Conservation (phyloP, 2,888 invertebrate species). For the Drosophila rubida region DNA sequence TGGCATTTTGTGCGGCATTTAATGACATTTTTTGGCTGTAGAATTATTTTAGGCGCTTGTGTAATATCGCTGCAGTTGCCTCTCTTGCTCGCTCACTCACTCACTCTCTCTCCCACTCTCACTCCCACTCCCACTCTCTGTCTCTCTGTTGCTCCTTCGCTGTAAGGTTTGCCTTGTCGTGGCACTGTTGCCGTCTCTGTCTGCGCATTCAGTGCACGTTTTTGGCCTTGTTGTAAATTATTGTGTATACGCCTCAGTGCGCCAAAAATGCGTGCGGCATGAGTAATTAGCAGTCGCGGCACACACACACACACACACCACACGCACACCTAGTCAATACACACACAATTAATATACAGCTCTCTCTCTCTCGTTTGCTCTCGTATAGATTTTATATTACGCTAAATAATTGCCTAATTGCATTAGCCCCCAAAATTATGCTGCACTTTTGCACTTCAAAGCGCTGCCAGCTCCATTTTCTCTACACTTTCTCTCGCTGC, state of each 20-base stretch:
- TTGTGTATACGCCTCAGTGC: slow-evolving; percentile 82
- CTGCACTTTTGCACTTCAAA: slow-evolving; percentile 79
- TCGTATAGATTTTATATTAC: slow-evolving; percentile 12
- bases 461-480: slow-evolving; percentile 28
- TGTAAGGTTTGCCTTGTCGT: neutral
- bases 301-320: slow-evolving; percentile 4
- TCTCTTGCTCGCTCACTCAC: neutral
- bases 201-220: slow-evolving; percentile 75
- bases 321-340: neutral
- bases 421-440: slow-evolving; percentile 71
- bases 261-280: slow-evolving; percentile 75
- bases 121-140: neutral
- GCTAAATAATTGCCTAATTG: slow-evolving; percentile 74
- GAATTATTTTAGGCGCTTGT: slow-evolving; percentile 46
- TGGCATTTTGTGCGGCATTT: slow-evolving; percentile 26
- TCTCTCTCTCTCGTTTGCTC: neutral
- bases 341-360: neutral
- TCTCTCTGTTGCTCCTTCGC: slow-evolving; percentile 3
- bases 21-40: slow-evolving; percentile 37
- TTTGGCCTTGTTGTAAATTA: slow-evolving; percentile 64
- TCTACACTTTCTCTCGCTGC: slow-evolving; percentile 12
- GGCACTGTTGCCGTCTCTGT: slow-evolving; percentile 12
- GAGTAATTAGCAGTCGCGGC: slow-evolving; percentile 63
- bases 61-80: slow-evolving; percentile 30
- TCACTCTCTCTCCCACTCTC: neutral